These are phyloP conservation scores for Porites lutea DNA, from an alignment of 64 coral and sea anemone species.

Conservation along the genomic window DNA sequence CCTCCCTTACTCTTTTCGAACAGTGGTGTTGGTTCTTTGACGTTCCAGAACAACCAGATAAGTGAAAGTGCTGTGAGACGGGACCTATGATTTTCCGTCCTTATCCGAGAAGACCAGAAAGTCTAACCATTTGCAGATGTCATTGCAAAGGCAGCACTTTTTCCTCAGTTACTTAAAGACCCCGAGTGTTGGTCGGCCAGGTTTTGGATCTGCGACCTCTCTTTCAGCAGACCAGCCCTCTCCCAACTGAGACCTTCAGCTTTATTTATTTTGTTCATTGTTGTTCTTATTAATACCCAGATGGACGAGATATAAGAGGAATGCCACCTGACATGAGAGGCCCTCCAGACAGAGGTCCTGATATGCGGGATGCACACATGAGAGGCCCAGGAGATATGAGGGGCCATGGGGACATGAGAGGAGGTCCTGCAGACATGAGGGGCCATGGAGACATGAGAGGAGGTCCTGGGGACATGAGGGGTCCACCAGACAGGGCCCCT, in stretches of 20 bases:
- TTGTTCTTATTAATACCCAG: conserved; percentile 19
- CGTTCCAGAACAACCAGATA: too few relatives aligned
- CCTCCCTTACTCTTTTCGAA: too few relatives aligned
- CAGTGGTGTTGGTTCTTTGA: too few relatives aligned
- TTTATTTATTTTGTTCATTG: neutral
- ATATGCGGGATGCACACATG: conserved; percentile 59
- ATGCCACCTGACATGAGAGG: conserved; percentile 91
- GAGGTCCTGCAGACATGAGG: conserved; percentile 41
- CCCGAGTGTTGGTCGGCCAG: too few relatives aligned
- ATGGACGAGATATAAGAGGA: conserved; percentile 80
- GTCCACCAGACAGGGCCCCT: conserved; percentile 44
- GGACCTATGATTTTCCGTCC: too few relatives aligned
- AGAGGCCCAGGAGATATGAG: conserved; percentile 63
- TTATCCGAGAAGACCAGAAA: too few relatives aligned
- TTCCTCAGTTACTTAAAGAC: too few relatives aligned
- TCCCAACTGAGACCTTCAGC: neutral
- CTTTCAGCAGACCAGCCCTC: too few relatives aligned
- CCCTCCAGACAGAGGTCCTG: conserved; percentile 67
- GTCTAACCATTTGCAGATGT: too few relatives aligned
- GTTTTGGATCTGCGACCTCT: too few relatives aligned
- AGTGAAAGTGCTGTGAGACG: too few relatives aligned
- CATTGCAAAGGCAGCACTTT: too few relatives aligned
- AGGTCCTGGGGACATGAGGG: conserved; percentile 77
- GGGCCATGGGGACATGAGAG: conserved; percentile 65
- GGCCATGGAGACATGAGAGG: conserved; percentile 30